Base-by-base conservation (phyloP, 1,140 invertebrate species). In the Luehdorfia chinensis region DNA sequence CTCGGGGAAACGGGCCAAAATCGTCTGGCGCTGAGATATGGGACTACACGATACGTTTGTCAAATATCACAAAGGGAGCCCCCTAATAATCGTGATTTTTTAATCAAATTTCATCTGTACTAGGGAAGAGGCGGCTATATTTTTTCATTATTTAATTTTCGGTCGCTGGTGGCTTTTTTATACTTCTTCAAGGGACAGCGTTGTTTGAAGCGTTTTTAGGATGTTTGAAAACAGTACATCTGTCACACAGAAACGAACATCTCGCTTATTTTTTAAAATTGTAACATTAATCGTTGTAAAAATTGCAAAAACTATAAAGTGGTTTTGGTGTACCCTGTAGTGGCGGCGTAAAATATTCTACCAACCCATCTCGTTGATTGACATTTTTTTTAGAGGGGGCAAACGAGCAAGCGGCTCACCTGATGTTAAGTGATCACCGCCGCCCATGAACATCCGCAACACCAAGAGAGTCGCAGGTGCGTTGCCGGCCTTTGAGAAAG, bases 131-230 rank as follows among this genome's bases (percentile, higher is more conserved):
- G 69, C 50, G 75, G 73, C 76, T 80, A 78, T 84, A 85, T 84
- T 85, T 84, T 85, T 85, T 81, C 79, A 85, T 85, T 85, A 85
- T 85, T 84, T 85, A 85, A 85, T 85, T 85, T 80, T 85, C 75
- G 75, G 71, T 79, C 66, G 68, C 66, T 71, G 59, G 72, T 56
- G 64, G 68, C 62, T 83, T 77, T 77, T 74, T 69, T 69, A 52
- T 68, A 60, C 72, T 78, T 68, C 76, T 83, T 81, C 41, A 75
- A 81, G 78, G 77, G 80, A 80, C 74, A 74, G 59, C 50, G 59
- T 33, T 55, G 73, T 78, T 79, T 78, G 76, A 83, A 78, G 67
- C 69, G 55, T 76, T 79, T 76, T 74, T 81, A 64, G 41, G 62
- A 66, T 75, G 66, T 80, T 79, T 70, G 53, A 68, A 68, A 62